Evolutionary conservation across 2,797 vertebrate genomes (phyloP), one percentile per base, ranked within the genome.

Genomic region (Leptoclinus maculatus): DNA sequence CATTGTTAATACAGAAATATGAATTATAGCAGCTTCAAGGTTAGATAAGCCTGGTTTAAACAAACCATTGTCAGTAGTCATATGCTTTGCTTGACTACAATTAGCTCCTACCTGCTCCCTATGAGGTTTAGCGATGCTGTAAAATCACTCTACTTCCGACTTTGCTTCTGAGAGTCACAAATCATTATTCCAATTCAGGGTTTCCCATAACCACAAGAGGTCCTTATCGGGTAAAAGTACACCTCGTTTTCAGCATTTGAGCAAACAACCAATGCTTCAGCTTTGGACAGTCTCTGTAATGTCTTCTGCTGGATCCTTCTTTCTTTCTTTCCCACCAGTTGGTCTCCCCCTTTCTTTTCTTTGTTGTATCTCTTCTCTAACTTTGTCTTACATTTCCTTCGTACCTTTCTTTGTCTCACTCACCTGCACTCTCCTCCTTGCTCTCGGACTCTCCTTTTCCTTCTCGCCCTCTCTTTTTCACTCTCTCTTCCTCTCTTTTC

Each of bases 151-250:
- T 49, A 16, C 43, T 2, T 43, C 14, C 0, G 17, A 14, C 43
- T 62, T 36, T 63, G 2, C 47, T 16, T 56, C 27, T 53, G 54
- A 76, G 73, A 76, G 73, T 74, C 14, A 57, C 12, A 21, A 36
- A 65, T 69, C 51, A 34, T 71, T 71, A 68, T 64, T 72, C 63
- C 56, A 57, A 41, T 56, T n/a, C 45, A 47, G 32, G 38, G 16
- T 29, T 17, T 45, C 17, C 39, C 36, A 39, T 39, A n/a, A 62
- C 32, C 66, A 67, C 27, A 68, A 63, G 43, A 59, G 32, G 43
- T 51, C 49, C 36, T 74, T 41, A 36, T 76, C 49, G 65, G 71
- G 39, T 41, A 66, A 19, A 72, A 25, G 21, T 21, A 34, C 49
- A 56, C 54, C 38, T 59, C 25, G n/a, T 23, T 76, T 47, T 62